Evolutionary conservation across 2,888 invertebrate species (phyloP).

Genomic region (Athalia rosae): DNA sequence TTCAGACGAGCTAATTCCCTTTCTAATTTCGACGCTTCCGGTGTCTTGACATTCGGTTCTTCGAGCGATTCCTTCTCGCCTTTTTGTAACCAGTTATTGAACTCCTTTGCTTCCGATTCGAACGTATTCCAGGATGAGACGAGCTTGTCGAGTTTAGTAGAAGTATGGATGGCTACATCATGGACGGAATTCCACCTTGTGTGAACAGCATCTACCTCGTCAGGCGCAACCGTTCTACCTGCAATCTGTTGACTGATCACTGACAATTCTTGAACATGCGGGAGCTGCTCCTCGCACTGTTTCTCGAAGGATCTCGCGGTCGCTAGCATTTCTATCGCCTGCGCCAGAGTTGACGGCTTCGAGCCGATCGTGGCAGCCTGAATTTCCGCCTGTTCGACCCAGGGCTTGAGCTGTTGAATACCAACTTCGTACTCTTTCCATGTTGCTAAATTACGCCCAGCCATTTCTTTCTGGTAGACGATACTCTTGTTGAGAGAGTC

Average conservation of each 20-base stretch:
- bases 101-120: slow-evolving; percentile 84
- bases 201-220: slow-evolving; percentile 89
- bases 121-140: slow-evolving; percentile 89
- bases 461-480: slow-evolving; percentile 84
- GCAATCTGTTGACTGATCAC: slow-evolving; percentile 85
- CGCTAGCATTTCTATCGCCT: slow-evolving; percentile 87
- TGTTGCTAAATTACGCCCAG: slow-evolving; percentile 86
- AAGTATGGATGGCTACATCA: slow-evolving; percentile 86
- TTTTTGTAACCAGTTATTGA: slow-evolving; percentile 85
- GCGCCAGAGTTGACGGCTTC: slow-evolving; percentile 86
- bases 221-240: slow-evolving; percentile 85
- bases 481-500: slow-evolving; percentile 85
- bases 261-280: slow-evolving; percentile 84
- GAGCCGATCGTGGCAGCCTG: slow-evolving; percentile 82
- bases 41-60: slow-evolving; percentile 80
- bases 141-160: slow-evolving; percentile 85
- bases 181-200: slow-evolving; percentile 91
- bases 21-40: slow-evolving; percentile 85
- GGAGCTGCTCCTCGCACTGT: slow-evolving; percentile 86
- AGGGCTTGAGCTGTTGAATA: slow-evolving; percentile 88
- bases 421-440: slow-evolving; percentile 91
- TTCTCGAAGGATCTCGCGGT: slow-evolving; percentile 83
- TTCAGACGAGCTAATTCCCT: slow-evolving; percentile 85
- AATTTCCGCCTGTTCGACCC: slow-evolving; percentile 92
- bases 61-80: slow-evolving; percentile 79